phyloP scores from a whole-genome alignment of 2,888 invertebrate genomes.

The Lasioglossum vierecki region DNA sequence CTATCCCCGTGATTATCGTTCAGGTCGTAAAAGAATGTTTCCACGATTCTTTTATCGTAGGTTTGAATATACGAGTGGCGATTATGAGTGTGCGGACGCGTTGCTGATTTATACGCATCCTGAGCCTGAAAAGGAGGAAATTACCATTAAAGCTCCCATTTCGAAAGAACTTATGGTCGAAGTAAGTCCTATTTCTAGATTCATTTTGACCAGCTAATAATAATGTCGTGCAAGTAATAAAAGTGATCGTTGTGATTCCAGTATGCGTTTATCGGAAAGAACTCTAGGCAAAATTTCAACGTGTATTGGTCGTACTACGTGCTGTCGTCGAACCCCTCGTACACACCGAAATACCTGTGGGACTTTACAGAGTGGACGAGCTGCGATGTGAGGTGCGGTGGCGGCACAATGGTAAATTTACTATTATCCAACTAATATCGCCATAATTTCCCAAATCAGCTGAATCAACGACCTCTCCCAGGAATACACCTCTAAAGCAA shows the following conservation, averaged over 20 bases:
- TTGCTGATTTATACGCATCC: slow-evolving; percentile 91
- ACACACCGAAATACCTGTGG: slow-evolving; percentile 88
- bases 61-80: slow-evolving; percentile 90
- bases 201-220: not conserved
- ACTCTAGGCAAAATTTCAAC: slow-evolving; percentile 86
- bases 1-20: not conserved
- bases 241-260: slow-evolving; percentile 44
- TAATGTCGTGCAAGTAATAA: not conserved
- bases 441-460: not conserved
- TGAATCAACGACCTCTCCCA: not conserved
- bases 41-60: slow-evolving; percentile 81
- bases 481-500: not conserved
- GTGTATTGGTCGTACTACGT: slow-evolving; percentile 92
- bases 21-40: not conserved
- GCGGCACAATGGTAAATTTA: slow-evolving; percentile 86
- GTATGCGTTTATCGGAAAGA: slow-evolving; percentile 63
- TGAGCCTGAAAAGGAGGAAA: slow-evolving; percentile 91
- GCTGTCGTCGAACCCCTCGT: slow-evolving; percentile 85
- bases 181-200: slow-evolving; percentile 84
- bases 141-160: slow-evolving; percentile 92
- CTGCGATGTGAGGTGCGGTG: slow-evolving; percentile 91
- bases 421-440: not conserved
- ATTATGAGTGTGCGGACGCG: slow-evolving; percentile 92
- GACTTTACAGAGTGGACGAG: slow-evolving; percentile 91
- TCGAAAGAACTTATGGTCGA: slow-evolving; percentile 92